Evolutionary conservation across 2,888 invertebrate genomes (phyloP), one percentile per base, ranked within the genome.

Genomic region (Ctenicera cuprea): DNA sequence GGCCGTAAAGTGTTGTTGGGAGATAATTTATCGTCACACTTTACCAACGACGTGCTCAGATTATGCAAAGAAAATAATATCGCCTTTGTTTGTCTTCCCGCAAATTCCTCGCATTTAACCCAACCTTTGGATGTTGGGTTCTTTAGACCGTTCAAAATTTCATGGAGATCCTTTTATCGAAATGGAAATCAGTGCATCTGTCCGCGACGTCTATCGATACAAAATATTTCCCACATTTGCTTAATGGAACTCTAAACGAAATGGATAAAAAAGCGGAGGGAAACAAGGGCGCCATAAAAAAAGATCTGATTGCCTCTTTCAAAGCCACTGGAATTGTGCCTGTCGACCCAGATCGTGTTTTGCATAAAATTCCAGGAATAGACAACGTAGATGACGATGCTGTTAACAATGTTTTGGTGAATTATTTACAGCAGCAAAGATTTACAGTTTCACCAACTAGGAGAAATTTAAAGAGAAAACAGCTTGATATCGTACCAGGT

Each of bases 1-100:
- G 82, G 82, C 12, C 76, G 50, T 12, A 83, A 83, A 76, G 78
- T 83, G n/a, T 14, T 83, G 14, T 75, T 86, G 57, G 85, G 85
- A 7, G 82, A 86, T 37, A 79, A 79, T 82, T 61, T 75, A 26
- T 83, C 74, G 18, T 71, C 73, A 4, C 75, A 72, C 59, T 71
- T 76, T 43, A 69, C 68, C 12, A 22, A 76, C 52, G 41, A 37
- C 54, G 74, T 79, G 8, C 30, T 77, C 18, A 52, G 41, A 12
- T 59, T 52, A 43, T 76, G 71, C 22, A n/a, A 57, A 70, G 83
- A 85, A 37, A 81, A 86, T 83, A 50, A 71, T 48, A 45, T 83
- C 82, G 74, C 67, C 79, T 69, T 85, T 69, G 75, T 84, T 14
- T 81, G 77, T 30, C 72, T 83, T 11, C 83, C 83, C 1, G 77